These are phyloP conservation scores for Oreochromis grahami DNA, from an alignment of 2,797 vertebrate genomes.

Conservation along the genomic window DNA sequence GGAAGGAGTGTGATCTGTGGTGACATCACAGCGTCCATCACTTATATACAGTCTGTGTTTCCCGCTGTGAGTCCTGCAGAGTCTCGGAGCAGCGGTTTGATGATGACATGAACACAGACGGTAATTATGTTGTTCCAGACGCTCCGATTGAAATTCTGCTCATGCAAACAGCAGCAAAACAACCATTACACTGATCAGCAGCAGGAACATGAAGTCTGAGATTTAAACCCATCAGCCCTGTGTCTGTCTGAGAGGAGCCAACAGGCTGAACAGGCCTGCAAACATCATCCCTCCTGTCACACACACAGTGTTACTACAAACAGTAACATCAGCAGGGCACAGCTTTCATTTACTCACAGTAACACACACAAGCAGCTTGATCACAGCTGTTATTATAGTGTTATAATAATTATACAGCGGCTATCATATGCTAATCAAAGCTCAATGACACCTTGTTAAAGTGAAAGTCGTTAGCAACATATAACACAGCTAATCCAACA, in stretches of 20 bases:
- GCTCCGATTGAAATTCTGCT: neutral
- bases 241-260: no score
- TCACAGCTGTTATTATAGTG: no score
- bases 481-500: no score
- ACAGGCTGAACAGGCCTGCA: neutral
- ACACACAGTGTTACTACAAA: neutral
- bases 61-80: no score
- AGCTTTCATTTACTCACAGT: neutral
- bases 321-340: no score
- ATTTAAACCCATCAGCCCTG: neutral
- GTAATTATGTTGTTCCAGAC: neutral
- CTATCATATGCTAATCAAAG: no score
- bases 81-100: neutral
- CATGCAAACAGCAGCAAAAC: neutral
- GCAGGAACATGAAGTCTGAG: neutral
- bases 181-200: neutral
- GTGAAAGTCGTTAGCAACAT: no score
- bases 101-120: neutral
- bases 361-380: no score
- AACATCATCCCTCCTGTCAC: no score
- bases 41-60: neutral
- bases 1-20: neutral
- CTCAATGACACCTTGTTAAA: no score
- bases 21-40: neutral
- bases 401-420: no score